Percentiles rank a stretch among this genome's conserved stretches.
These are phyloP conservation scores for Lymantria monacha DNA, from an alignment of 2,888 invertebrate species.

Conservation along the genomic window DNA sequence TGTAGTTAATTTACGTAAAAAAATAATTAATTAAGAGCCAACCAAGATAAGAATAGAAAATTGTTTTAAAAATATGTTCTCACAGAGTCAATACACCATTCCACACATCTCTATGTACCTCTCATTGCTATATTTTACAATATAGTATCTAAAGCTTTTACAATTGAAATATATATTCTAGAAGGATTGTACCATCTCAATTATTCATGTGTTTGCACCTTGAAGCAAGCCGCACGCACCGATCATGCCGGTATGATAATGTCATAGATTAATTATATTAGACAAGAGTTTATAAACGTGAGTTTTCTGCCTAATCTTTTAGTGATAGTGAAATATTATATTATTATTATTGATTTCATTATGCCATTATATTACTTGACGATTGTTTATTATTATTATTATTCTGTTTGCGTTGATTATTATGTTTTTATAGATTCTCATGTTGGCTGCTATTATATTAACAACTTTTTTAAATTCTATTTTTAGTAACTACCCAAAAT, in stretches of 20 bases:
- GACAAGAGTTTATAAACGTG: not conserved
- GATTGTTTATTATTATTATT: too few species aligned
- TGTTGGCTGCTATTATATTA: too few species aligned
- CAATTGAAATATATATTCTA: constrained; percentile 3
- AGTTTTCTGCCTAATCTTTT: not conserved
- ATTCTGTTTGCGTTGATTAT: too few species aligned
- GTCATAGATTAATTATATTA: constrained; percentile 26
- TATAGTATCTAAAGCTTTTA: constrained; percentile 2
- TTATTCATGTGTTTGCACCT: constrained; percentile 58
- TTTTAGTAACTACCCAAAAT: too few species aligned
- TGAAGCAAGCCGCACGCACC: constrained; percentile 23
- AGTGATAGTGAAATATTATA: not conserved
- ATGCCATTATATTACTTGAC: too few species aligned
- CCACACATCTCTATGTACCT: not conserved
- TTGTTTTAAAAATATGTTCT: not conserved
- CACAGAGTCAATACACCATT: not conserved
- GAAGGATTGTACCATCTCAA: constrained; percentile 39
- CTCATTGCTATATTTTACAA: not conserved
- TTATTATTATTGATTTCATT: too few species aligned
- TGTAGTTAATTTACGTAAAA: too few species aligned
- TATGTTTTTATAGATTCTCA: too few species aligned
- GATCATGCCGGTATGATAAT: constrained; percentile 38
- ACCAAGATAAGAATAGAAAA: too few species aligned
- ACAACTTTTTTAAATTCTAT: too few species aligned
- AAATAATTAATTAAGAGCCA: too few species aligned